phyloP scores from a whole-genome alignment of 2,113 vertebrate species.

The Trachemys scripta region DNA sequence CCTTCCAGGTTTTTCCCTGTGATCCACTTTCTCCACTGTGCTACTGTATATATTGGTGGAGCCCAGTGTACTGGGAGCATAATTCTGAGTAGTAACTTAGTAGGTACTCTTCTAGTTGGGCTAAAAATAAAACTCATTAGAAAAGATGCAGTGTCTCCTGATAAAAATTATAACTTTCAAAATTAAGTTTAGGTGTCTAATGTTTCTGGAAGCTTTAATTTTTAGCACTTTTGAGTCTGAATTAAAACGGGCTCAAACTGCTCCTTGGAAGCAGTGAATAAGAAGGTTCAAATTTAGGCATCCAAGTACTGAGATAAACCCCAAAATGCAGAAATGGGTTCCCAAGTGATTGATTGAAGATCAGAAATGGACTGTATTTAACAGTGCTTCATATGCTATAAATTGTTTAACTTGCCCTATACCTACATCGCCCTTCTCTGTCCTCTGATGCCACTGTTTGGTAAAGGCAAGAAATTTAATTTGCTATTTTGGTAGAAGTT shows the following conservation, averaged over 20 bases:
- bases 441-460: neutral
- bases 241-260: neutral
- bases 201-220: neutral
- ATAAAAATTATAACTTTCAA: neutral
- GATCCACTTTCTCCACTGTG: neutral
- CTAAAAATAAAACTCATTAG: neutral
- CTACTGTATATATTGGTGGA: too few relatives aligned
- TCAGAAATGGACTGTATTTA: neutral
- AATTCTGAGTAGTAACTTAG: neutral
- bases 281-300: neutral
- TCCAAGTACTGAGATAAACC: neutral
- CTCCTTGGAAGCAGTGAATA: neutral
- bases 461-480: neutral
- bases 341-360: neutral
- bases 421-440: rapidly evolving
- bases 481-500: neutral
- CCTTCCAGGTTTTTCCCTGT: neutral
- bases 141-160: neutral
- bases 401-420: neutral
- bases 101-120: neutral
- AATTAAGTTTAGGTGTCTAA: neutral
- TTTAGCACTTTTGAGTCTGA: neutral
- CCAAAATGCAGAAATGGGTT: neutral
- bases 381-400: rapidly evolving
- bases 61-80: neutral